A percentile compares a stretch with the other conserved stretches of the same genome.
phyloP scores from a whole-genome alignment of 1,140 invertebrate species.

The Diprion similis region DNA sequence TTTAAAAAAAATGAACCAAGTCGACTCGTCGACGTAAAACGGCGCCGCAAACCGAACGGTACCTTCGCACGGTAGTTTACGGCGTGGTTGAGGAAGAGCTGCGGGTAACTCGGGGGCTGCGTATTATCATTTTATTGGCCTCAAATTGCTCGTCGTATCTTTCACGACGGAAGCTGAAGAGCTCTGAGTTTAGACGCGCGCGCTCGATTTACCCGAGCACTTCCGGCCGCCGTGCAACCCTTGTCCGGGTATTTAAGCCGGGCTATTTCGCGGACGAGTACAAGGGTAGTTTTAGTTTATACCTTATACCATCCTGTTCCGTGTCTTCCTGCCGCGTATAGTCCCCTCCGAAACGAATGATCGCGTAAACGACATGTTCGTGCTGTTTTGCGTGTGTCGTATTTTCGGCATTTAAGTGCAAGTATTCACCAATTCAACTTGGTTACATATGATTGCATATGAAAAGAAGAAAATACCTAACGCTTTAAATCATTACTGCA shows the following conservation, averaged over 20 bases:
- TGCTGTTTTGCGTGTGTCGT: no score
- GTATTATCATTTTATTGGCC: slow-evolving; percentile 42
- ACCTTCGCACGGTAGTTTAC: not conserved
- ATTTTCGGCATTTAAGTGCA: no score
- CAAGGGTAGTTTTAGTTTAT: not conserved
- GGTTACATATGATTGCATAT: no score
- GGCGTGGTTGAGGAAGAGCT: slow-evolving; percentile 4
- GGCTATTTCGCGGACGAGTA: slow-evolving; percentile 6
- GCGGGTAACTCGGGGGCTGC: slow-evolving; percentile 14
- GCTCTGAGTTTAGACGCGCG: slow-evolving; percentile 24
- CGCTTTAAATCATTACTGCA: no score
- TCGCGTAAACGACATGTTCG: no score
- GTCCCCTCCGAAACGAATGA: no score
- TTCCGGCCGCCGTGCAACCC: slow-evolving; percentile 34
- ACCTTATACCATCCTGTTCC: not conserved
- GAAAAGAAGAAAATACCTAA: no score
- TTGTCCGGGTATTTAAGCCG: slow-evolving; percentile 18
- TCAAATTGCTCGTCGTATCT: slow-evolving; percentile 41
- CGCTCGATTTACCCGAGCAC: slow-evolving; percentile 41
- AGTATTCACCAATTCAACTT: no score
- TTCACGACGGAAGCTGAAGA: slow-evolving; percentile 33
- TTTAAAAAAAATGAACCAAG: not conserved
- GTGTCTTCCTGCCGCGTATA: no score
- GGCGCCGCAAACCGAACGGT: not conserved
- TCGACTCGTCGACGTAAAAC: not conserved